A percentile compares a stretch with the other conserved stretches of the same genome.
phyloP scores from a whole-genome alignment of 2,888 invertebrate species.

The Fragum whitleyi region DNA sequence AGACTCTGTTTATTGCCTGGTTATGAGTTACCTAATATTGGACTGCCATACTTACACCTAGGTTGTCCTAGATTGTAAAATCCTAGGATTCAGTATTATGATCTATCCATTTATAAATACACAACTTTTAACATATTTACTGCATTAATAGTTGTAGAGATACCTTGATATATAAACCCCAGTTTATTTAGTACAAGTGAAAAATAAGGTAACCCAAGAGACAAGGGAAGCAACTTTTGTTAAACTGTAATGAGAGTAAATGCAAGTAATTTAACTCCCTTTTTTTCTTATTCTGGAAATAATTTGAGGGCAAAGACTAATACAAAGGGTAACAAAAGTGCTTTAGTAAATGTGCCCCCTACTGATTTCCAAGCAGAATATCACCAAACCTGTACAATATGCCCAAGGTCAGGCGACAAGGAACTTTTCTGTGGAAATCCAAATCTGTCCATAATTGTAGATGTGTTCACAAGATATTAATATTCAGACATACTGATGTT shows the following conservation, averaged over 20 bases:
- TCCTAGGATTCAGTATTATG: slow-evolving; percentile 18
- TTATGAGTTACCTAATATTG: background rate
- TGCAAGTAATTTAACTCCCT: background rate
- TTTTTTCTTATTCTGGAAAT: too few relatives aligned
- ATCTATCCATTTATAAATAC: slow-evolving; percentile 27
- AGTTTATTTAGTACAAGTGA: slow-evolving; percentile 24
- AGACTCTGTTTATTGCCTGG: too few relatives aligned
- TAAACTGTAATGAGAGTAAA: background rate
- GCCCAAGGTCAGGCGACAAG: too few relatives aligned
- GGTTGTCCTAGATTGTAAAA: slow-evolving; percentile 12
- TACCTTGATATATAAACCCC: slow-evolving; percentile 22
- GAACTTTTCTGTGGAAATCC: too few relatives aligned
- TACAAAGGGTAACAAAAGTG: too few relatives aligned
- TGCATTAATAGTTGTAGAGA: slow-evolving; percentile 19
- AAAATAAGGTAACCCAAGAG: background rate
- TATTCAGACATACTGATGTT: too few relatives aligned
- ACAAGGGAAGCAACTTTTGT: slow-evolving; percentile 9
- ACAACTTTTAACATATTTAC: slow-evolving; percentile 32
- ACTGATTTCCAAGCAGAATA: too few relatives aligned
- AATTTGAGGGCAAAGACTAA: too few relatives aligned
- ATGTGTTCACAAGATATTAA: too few relatives aligned
- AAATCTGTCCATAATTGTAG: too few relatives aligned
- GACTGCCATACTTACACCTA: slow-evolving; percentile 1
- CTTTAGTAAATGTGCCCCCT: too few relatives aligned
- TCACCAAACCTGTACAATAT: too few relatives aligned